These are phyloP conservation scores for Micromussa lordhowensis DNA, from an alignment of 92 coral and sea anemone species.

Conservation along the genomic window DNA sequence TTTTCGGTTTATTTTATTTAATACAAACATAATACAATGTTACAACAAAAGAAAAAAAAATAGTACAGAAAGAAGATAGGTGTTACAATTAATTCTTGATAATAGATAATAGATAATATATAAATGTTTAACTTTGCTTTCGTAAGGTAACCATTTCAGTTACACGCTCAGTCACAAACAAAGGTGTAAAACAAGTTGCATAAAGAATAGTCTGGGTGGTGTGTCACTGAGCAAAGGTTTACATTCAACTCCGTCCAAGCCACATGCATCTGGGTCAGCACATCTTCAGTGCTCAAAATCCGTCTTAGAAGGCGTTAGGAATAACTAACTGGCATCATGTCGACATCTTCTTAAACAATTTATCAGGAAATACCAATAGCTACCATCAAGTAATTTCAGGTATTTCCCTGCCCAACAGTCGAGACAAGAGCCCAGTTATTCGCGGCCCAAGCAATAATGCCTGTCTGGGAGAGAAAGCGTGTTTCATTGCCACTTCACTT, in stretches of 20 bases:
- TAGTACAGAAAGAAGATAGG: too few relatives aligned
- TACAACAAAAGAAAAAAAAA: too few relatives aligned
- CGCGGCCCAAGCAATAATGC: not conserved
- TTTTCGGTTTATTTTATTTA: too few relatives aligned
- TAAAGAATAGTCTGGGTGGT: too few relatives aligned
- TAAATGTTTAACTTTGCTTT: too few relatives aligned
- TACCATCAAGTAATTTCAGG: not conserved
- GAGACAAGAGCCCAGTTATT: not conserved
- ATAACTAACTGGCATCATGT: not conserved
- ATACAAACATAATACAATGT: too few relatives aligned
- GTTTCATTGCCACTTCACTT: not conserved
- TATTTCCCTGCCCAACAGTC: not conserved
- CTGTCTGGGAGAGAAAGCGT: not conserved
- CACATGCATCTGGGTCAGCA: not conserved
- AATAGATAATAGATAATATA: too few relatives aligned
- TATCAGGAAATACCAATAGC: not conserved
- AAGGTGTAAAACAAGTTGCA: too few relatives aligned
- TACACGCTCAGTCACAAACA: too few relatives aligned
- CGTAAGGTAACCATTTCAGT: not conserved
- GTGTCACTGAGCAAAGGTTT: too few relatives aligned
- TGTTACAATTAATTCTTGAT: too few relatives aligned
- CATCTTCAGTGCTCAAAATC: too few relatives aligned
- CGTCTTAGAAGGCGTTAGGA: not conserved
- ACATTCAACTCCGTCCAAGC: not conserved
- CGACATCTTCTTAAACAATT: not conserved